Percentiles rank a stretch among this genome's conserved stretches.
These are phyloP conservation scores for Cotesia vestalis DNA, from an alignment of 1,140 invertebrate species.

Conservation along the genomic window DNA sequence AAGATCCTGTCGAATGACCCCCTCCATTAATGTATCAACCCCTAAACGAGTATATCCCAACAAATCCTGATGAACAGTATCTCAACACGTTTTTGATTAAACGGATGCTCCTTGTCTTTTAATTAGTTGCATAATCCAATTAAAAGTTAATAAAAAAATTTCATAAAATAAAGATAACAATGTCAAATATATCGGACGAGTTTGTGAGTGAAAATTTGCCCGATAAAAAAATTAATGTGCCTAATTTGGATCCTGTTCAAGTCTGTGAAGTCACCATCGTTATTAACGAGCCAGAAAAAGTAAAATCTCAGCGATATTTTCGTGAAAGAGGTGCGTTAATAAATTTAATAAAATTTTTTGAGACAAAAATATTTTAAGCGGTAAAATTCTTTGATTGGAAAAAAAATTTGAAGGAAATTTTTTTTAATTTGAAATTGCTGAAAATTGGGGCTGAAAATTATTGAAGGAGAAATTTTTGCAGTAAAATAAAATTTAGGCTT, in stretches of 20 bases:
- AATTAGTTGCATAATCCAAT: conserved; percentile 17
- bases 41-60: conserved; percentile 45
- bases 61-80: conserved; percentile 44
- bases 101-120: conserved; percentile 22
- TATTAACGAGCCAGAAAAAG: conserved; percentile 44
- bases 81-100: conserved; percentile 45
- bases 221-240: no score
- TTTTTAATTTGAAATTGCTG: neutral
- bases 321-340: conserved; percentile 36
- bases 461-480: no score
- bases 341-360: neutral
- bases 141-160: conserved; percentile 11
- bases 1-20: conserved; percentile 39
- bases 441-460: no score
- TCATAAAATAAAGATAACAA: neutral
- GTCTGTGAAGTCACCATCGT: conserved; percentile 49
- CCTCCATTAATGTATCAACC: conserved; percentile 57
- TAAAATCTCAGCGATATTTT: conserved; percentile 30
- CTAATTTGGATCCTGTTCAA: conserved; percentile 40
- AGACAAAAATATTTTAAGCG: no score
- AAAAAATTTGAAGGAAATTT: neutral
- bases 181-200: conserved; percentile 8
- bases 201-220: no score
- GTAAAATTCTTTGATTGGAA: neutral
- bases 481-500: no score